phyloP scores from a whole-genome alignment of 2,888 invertebrate genomes.

The Coelogynopora nodosa region DNA sequence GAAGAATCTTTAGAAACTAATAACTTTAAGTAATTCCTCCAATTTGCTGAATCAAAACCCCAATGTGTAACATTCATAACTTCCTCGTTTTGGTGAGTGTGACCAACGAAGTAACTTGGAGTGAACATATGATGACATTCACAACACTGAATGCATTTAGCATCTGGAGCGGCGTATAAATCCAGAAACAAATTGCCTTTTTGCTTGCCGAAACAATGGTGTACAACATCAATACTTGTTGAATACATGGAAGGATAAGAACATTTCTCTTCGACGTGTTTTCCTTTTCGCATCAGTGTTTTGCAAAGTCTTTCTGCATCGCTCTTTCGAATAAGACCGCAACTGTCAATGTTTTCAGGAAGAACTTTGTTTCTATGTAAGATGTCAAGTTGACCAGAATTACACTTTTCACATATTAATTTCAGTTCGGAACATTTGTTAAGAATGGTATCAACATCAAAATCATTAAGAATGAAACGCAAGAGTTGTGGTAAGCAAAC shows the following conservation, averaged over 20 bases:
- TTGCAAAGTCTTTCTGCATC: slow-evolving; percentile 93
- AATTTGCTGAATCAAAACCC: slow-evolving; percentile 94
- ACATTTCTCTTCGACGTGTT: background rate
- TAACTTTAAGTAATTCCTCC: slow-evolving; percentile 84
- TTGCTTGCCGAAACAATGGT: slow-evolving; percentile 93
- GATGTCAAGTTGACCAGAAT: slow-evolving; percentile 83
- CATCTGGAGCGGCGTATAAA: slow-evolving; percentile 71
- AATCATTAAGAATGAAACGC: slow-evolving; percentile 77
- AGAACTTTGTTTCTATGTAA: slow-evolving; percentile 61
- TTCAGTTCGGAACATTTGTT: slow-evolving; percentile 84
- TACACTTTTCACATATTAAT: slow-evolving; percentile 90
- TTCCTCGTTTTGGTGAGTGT: slow-evolving; percentile 73
- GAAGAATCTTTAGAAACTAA: slow-evolving; percentile 71
- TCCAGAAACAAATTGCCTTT: slow-evolving; percentile 81
- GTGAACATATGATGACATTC: slow-evolving; percentile 79
- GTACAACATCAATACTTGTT: slow-evolving; percentile 71
- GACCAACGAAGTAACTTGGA: slow-evolving; percentile 80
- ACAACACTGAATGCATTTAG: slow-evolving; percentile 81
- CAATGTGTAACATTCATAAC: slow-evolving; percentile 87
- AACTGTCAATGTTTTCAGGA: slow-evolving; percentile 69
- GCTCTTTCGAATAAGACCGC: slow-evolving; percentile 92
- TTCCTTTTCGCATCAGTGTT: slow-evolving; percentile 68
- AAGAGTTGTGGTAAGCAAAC: slow-evolving; percentile 91
- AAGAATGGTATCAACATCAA: slow-evolving; percentile 80
- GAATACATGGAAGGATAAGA: slow-evolving; percentile 19